Conservation (phyloP, 2,113 vertebrate genomes). For the Sturnira hondurensis region DNA sequence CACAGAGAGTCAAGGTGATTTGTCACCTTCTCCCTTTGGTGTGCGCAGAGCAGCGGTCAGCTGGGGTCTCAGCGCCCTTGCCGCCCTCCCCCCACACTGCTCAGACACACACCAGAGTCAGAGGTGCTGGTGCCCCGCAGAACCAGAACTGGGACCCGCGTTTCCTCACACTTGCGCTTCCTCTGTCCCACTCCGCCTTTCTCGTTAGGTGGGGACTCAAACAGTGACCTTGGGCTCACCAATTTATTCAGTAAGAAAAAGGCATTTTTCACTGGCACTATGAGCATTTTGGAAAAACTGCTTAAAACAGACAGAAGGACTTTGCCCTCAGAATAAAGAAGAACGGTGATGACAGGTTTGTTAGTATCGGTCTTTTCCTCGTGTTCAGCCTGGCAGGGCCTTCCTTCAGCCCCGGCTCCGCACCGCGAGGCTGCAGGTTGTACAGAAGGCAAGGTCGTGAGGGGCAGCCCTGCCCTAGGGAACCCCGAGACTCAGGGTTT, state of each 20-base stretch:
- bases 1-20: not conserved
- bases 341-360: too few relatives aligned
- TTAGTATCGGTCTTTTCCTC: not conserved
- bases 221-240: not conserved
- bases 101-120: not conserved
- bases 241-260: not conserved
- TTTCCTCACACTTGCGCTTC: not conserved
- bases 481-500: not conserved
- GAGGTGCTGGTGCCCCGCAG: not conserved
- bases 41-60: rapidly evolving
- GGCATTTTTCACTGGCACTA: not conserved
- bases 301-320: not conserved
- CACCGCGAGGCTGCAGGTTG: not conserved
- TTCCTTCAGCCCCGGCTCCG: not conserved
- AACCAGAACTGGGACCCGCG: not conserved
- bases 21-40: not conserved
- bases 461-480: not conserved
- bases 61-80: rapidly evolving
- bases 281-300: not conserved
- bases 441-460: not conserved
- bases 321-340: not conserved
- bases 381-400: rapidly evolving
- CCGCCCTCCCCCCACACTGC: not conserved
- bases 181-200: not conserved
- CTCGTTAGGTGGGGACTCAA: not conserved